Base-by-base conservation (phyloP, 2,888 invertebrate genomes). In the Psylliodes chrysocephalus region DNA sequence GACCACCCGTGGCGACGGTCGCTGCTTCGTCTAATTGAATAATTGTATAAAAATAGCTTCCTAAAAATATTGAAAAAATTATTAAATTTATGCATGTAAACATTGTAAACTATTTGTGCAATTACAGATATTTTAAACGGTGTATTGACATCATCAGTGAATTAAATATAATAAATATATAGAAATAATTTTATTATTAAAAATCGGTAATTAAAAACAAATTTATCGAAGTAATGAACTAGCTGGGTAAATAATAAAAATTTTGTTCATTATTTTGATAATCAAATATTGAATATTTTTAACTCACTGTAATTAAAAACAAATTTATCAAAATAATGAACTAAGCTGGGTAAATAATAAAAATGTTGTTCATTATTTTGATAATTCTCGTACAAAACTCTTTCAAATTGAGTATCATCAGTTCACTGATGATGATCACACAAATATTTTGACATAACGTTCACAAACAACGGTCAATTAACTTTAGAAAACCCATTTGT, bases 391-490 rank as follows among this genome's bases (percentile, higher is more conserved):
- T n/a, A n/a, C n/a, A n/a, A n/a, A n/a, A n/a, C n/a, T n/a, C n/a
- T n/a, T n/a, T n/a, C n/a, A n/a, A n/a, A n/a, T n/a, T n/a, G n/a
- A n/a, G 10, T 12, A 53, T 10, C n/a, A n/a, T n/a, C 10, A 22
- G 15, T 56, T 35, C 35, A 33, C 57, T 47, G 38, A 57, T 57
- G 18, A 14, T 22, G 10, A 8, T 57, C 35, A 22, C 15, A 25
- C 17, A 22, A 8, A 35, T 47, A 22, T 57, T 12, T 47, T 47
- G 33, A 57, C 19, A 47, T 17, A 57, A 47, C 22, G 46, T 57
- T 57, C 35, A 38, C 18, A 47, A 57, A 57, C 57, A 57, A 47
- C 30, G 18, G 57, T 57, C 57, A 57, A 57, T 57, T 57, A 57
- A 57, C 19, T 47, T 57, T 57, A 57, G 57, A 47, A 22, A 47